Percentiles rank a stretch among this genome's conserved stretches.
phyloP scores from a whole-genome alignment of 2,113 vertebrate species.

The Oenanthe oenanthe region DNA sequence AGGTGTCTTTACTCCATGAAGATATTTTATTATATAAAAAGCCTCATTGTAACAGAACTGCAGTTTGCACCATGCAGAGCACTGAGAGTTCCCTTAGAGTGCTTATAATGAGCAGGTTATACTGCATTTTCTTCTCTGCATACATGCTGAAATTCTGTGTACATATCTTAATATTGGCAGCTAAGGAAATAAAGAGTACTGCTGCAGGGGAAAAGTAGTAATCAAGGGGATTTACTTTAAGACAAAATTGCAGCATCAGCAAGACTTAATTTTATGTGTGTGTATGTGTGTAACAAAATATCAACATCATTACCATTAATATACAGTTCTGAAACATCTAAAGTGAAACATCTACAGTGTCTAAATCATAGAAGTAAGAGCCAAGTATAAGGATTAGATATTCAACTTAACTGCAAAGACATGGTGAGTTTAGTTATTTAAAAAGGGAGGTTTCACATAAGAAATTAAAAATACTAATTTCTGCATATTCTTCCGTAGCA shows the following conservation, averaged over 20 bases:
- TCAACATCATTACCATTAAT: background rate
- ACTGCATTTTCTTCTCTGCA: background rate
- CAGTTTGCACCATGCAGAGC: background rate
- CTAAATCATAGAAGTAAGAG: background rate
- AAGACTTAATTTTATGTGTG: background rate
- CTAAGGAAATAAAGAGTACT: constrained; percentile 13
- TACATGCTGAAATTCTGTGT: background rate
- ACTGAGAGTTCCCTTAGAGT: background rate
- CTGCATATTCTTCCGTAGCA: background rate
- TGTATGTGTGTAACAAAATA: background rate
- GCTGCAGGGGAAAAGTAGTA: background rate
- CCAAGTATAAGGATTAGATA: background rate
- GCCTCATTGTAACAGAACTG: background rate
- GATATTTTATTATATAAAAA: background rate
- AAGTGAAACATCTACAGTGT: background rate
- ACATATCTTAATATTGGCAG: background rate
- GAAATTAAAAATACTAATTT: background rate
- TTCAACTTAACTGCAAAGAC: background rate
- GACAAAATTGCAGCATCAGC: background rate
- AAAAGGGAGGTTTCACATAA: background rate
- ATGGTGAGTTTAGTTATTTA: background rate
- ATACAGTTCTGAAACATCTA: background rate
- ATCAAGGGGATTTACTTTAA: background rate
- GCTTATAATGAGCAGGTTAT: background rate
- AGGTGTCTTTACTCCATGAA: background rate